Conservation (phyloP, 1,140 invertebrate genomes). For the Eriosoma lanigerum region DNA sequence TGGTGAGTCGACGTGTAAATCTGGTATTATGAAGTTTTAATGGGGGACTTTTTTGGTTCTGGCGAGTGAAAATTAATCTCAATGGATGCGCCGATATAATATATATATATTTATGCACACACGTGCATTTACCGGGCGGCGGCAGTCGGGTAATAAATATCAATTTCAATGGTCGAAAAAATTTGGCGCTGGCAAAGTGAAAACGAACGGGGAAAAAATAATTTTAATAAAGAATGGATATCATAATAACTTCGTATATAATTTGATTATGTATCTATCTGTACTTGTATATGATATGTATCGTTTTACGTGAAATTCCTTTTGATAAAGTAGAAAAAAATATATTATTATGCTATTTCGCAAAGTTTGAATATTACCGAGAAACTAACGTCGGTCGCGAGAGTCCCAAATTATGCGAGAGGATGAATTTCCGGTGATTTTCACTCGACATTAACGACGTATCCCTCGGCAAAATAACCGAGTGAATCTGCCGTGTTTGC, state of each 20-base stretch:
- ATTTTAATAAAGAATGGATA: conserved; percentile 14
- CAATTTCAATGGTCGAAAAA: conserved; percentile 41
- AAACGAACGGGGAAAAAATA: neutral
- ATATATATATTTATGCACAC: neutral
- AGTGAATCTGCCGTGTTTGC: too few relatives aligned
- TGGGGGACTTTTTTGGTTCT: conserved; percentile 19
- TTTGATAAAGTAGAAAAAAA: neutral
- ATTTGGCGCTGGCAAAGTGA: neutral
- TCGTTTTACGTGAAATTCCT: too few relatives aligned
- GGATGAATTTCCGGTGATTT: conserved; percentile 11
- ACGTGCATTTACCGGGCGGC: neutral
- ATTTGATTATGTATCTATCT: too few relatives aligned
- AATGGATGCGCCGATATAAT: neutral
- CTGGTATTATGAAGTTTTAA: conserved; percentile 47
- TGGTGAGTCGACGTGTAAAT: neutral
- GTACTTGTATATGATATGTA: too few relatives aligned
- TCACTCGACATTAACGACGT: neutral
- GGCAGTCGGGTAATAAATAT: conserved; percentile 21
- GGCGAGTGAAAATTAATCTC: conserved; percentile 42
- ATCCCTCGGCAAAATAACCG: neutral
- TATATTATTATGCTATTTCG: neutral
- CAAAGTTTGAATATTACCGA: too few relatives aligned
- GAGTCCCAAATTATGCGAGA: too few relatives aligned
- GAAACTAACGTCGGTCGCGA: too few relatives aligned
- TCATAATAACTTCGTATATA: neutral